These are phyloP conservation scores for Parauchenoglanis ngamensis DNA, from an alignment of 2,797 vertebrate species.

Conservation along the genomic window DNA sequence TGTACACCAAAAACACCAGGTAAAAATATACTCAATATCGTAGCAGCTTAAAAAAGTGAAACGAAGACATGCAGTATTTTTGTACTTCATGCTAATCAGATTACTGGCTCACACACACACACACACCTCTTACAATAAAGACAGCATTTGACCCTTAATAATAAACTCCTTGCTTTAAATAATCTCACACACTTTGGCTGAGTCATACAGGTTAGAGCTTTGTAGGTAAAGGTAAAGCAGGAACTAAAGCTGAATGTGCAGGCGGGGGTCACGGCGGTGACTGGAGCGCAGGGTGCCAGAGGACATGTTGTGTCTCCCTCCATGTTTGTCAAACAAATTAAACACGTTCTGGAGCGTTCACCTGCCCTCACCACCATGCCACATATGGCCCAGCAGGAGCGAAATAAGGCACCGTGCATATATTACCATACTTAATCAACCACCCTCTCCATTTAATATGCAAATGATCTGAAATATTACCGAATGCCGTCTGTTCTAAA, in stretches of 20 bases:
- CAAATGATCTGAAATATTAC: conserved; percentile 95
- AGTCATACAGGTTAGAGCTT: background rate
- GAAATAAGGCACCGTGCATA: conserved; percentile 92
- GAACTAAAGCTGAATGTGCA: conserved; percentile 48
- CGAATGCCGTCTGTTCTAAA: conserved; percentile 95
- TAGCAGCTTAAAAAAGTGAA: background rate
- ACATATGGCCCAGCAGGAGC: conserved; percentile 80
- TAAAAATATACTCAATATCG: no score
- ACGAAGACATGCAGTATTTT: background rate
- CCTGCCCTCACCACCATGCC: conserved; percentile 88
- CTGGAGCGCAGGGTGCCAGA: conserved; percentile 68
- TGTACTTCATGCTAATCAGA: background rate
- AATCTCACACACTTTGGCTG: background rate
- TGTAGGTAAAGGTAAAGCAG: conserved; percentile 23
- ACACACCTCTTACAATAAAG: background rate
- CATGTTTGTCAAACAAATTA: conserved; percentile 97
- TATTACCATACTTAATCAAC: conserved; percentile 93
- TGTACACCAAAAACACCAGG: conserved; percentile 32
- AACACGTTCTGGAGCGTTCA: conserved; percentile 89
- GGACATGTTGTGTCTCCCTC: conserved; percentile 80
- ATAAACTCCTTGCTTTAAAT: conserved; percentile 14
- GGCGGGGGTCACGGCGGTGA: conserved; percentile 52
- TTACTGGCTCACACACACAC: background rate
- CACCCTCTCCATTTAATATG: conserved; percentile 95
- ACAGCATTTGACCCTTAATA: background rate